Conservation (phyloP, 1,140 invertebrate genomes). For the Heterodera carotae region DNA sequence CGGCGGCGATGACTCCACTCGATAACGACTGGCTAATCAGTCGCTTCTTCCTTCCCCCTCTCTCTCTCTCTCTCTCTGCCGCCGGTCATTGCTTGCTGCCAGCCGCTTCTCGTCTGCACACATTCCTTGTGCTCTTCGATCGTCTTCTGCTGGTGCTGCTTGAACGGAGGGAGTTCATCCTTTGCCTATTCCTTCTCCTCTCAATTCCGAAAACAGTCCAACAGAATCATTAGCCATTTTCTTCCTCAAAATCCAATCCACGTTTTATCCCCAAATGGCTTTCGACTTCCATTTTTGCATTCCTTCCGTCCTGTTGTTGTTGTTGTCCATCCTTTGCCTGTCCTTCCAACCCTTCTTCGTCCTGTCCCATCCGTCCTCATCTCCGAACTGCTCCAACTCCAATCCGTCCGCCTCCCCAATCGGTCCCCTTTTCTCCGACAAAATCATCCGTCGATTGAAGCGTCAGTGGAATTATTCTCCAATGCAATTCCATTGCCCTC, state of each 20-base stretch:
- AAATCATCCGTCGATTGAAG: neutral
- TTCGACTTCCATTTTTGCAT: neutral
- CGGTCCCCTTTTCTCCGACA: neutral
- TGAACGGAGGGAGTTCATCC: neutral
- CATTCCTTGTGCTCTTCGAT: too few relatives aligned
- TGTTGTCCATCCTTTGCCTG: neutral
- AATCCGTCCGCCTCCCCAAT: neutral
- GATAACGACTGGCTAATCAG: conserved; percentile 74
- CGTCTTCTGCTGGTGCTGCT: neutral
- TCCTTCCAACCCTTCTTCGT: neutral
- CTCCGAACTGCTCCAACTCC: neutral
- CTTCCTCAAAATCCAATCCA: neutral
- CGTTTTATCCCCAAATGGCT: neutral
- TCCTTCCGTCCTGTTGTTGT: neutral
- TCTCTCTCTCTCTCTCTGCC: too few relatives aligned
- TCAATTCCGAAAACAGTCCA: neutral
- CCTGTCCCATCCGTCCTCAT: neutral
- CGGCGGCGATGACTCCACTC: conserved; percentile 74
- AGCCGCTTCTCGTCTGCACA: neutral
- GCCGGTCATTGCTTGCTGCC: neutral
- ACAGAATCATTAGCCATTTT: neutral
- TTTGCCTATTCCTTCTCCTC: neutral
- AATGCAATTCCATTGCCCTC: neutral
- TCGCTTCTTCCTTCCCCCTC: neutral
- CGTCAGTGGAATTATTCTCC: neutral